phyloP scores from a whole-genome alignment of 2,888 invertebrate species.

The Drosophila acutilabella region DNA sequence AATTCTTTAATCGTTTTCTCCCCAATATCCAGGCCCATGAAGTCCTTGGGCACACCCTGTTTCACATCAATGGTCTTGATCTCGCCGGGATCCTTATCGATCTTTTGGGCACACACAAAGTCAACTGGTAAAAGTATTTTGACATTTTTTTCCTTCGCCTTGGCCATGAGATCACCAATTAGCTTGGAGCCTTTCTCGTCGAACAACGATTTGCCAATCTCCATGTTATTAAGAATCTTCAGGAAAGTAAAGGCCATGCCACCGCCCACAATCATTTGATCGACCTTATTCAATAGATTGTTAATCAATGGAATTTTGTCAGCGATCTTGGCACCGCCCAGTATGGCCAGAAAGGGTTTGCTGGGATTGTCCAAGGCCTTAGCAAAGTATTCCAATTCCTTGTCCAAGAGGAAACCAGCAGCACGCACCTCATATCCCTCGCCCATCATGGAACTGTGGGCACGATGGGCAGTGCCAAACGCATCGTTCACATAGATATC shows the following conservation, averaged over 20 bases:
- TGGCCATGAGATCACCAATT: slow-evolving; percentile 93
- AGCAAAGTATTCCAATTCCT: slow-evolving; percentile 98
- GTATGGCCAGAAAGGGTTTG: slow-evolving; percentile 98
- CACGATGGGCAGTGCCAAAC: slow-evolving; percentile 96
- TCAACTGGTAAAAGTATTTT: slow-evolving; percentile 97
- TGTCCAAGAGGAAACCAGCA: slow-evolving; percentile 97
- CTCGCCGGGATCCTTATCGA: slow-evolving; percentile 94
- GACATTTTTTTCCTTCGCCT: slow-evolving; percentile 96
- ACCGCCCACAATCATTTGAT: slow-evolving; percentile 99
- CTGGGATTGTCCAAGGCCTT: slow-evolving; percentile 98
- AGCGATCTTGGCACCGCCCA: slow-evolving; percentile 99
- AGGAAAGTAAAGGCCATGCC: slow-evolving; percentile 99
- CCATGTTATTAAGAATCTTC: slow-evolving; percentile 95
- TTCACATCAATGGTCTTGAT: slow-evolving; percentile 89
- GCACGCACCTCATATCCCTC: slow-evolving; percentile 95
- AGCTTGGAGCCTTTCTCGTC: slow-evolving; percentile 98
- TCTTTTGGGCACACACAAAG: slow-evolving; percentile 97
- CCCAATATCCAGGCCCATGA: slow-evolving; percentile 98
- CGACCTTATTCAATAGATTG: slow-evolving; percentile 97
- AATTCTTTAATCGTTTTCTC: slow-evolving; percentile 93
- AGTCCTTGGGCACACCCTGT: slow-evolving; percentile 95
- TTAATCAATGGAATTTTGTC: slow-evolving; percentile 99
- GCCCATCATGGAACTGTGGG: slow-evolving; percentile 97
- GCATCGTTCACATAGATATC: slow-evolving; percentile 99
- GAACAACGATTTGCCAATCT: slow-evolving; percentile 97